Base-by-base conservation (phyloP, 2,888 invertebrate species). In the Leptopilina syphax region DNA sequence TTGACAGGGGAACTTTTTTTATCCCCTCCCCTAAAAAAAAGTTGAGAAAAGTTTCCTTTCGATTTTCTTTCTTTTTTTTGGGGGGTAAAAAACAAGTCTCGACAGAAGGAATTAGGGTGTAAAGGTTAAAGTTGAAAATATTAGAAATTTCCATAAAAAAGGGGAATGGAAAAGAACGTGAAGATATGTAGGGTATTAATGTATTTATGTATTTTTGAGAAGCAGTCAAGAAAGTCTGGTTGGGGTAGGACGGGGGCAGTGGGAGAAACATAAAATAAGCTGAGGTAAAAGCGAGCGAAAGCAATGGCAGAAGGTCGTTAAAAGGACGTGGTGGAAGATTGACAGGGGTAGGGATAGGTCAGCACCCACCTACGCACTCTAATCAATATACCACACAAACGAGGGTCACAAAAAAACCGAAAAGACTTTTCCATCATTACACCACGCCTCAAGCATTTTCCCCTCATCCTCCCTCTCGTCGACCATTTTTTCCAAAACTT, bases 321-420 rank as follows among this genome's bases (percentile, higher is more conserved):
- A 85, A 84, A 89, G 89, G 89, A 87, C 89, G 86, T 73, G 79
- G 27, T 76, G 47, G 47, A 76, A 57, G 66, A 60, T 76, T 80
- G 79, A 77, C 80, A 76, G 82, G 83, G 86, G 88, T 90, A 90
- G 88, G 89, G 86, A 86, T 91, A 91, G 91, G 91, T 91, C 91
- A 91, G 91, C 91, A 88, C 84, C 90, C 87, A 90, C 88, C 81
- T 80, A 83, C 83, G 79, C 82, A 82, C 79, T 76, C n/a, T 44
- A 84, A 83, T 83, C 81, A 81, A 83, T 81, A 83, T 80, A 80
- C 77, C 77, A 57, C 27, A 73, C 2, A 6, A n/a, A 57, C 57
- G 63, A 77, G 66, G 57, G 12, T 44, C 44, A 44, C 18, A 44
- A 70, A 70, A 34, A 47, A 47, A 9, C 44, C 44, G 63, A 65